Conservation (phyloP, 2,888 invertebrate species). For the Epirrhoe tristata region DNA sequence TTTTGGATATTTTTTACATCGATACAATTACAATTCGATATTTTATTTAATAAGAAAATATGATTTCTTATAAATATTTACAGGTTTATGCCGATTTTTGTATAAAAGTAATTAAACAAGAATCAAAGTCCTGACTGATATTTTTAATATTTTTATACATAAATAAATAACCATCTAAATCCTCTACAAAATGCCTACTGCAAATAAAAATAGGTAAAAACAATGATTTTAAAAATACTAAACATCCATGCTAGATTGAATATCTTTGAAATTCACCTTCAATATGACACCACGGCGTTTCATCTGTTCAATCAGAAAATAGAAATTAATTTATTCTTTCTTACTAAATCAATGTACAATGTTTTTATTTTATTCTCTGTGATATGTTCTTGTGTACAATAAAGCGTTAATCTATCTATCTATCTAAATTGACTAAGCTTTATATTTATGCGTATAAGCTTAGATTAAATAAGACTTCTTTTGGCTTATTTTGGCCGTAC, state of each 20-base stretch:
- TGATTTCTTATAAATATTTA: background rate
- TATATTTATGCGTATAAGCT: no score
- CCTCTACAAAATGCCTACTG: conserved; percentile 17
- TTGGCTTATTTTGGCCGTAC: no score
- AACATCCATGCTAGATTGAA: conserved; percentile 44
- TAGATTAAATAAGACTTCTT: no score
- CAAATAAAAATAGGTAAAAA: conserved; percentile 20
- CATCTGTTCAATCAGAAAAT: conserved; percentile 69
- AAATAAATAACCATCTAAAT: no score
- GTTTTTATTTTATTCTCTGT: no score
- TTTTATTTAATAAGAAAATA: background rate
- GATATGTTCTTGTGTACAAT: no score
- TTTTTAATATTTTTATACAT: no score
- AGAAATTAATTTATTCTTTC: conserved; percentile 28
- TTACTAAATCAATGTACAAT: no score
- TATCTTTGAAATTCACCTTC: conserved; percentile 69
- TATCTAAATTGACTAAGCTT: no score
- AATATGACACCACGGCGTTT: conserved; percentile 77
- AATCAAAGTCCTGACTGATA: no score
- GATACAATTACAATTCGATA: background rate
- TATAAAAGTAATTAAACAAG: no score
- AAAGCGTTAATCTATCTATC: no score
- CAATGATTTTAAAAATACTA: conserved; percentile 35
- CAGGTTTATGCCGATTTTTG: background rate
- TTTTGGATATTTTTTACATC: background rate